These are phyloP conservation scores for Plebejus argus DNA, from an alignment of 2,888 invertebrate species.

Conservation along the genomic window DNA sequence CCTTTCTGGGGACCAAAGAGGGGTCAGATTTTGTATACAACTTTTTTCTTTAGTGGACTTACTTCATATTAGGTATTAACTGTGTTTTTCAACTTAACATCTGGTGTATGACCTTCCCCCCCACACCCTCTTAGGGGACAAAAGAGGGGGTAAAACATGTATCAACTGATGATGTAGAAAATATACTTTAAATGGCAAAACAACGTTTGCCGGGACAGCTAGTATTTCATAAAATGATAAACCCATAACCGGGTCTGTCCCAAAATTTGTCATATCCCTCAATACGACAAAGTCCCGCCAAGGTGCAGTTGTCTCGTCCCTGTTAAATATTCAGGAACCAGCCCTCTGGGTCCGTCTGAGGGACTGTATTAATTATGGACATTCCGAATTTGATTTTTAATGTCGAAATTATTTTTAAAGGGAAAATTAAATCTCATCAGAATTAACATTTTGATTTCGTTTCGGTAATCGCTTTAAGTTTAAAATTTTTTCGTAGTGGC, in stretches of 20 bases:
- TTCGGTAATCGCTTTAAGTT: neutral
- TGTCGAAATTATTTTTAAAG: slow-evolving; percentile 16
- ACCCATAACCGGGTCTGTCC: slow-evolving; percentile 38
- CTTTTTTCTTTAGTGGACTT: too few relatives aligned
- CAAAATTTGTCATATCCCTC: slow-evolving; percentile 44
- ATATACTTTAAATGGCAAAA: too few relatives aligned
- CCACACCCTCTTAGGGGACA: too few relatives aligned
- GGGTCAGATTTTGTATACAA: too few relatives aligned
- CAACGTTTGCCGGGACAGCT: too few relatives aligned
- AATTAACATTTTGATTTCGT: slow-evolving; percentile 18
- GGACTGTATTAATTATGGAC: slow-evolving; percentile 41
- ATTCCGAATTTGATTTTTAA: slow-evolving; percentile 6
- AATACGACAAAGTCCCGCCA: slow-evolving; percentile 12
- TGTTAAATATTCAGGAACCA: slow-evolving; percentile 49
- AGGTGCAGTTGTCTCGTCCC: slow-evolving; percentile 39
- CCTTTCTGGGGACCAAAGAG: too few relatives aligned
- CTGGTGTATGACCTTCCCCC: too few relatives aligned
- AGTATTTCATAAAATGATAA: slow-evolving; percentile 39
- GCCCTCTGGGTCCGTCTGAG: slow-evolving; percentile 37
- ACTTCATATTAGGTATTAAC: too few relatives aligned
- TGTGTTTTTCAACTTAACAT: too few relatives aligned
- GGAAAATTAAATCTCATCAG: slow-evolving; percentile 23
- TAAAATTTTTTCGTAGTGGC: neutral
- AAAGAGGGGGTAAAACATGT: too few relatives aligned
- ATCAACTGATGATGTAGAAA: too few relatives aligned